Evolutionary conservation across 2,888 invertebrate species (phyloP).

Genomic region (Dolichopus griseipennis): DNA sequence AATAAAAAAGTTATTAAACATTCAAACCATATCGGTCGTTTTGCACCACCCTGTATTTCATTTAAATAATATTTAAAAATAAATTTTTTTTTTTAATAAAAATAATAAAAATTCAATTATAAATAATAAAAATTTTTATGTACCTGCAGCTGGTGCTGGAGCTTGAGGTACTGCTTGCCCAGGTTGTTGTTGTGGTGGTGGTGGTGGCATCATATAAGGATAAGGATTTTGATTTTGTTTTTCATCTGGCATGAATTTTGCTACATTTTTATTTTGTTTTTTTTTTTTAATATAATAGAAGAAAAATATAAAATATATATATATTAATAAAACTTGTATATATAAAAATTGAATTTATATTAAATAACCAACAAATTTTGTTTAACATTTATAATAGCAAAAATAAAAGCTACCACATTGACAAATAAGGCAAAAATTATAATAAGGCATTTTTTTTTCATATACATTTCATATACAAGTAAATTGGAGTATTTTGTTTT

Average conservation of each 20-base stretch:
- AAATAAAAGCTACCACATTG: background rate
- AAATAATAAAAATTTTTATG: background rate
- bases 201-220: slow-evolving; percentile 40
- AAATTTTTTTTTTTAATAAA: background rate
- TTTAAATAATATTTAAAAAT: background rate
- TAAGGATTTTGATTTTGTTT: slow-evolving; percentile 36
- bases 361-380: background rate
- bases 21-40: no score
- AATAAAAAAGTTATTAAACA: no score
- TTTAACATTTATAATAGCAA: background rate
- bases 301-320: background rate
- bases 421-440: background rate
- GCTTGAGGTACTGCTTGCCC: slow-evolving; percentile 45
- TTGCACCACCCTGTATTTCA: no score
- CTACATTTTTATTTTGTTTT: background rate
- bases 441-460: background rate
- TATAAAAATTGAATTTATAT: background rate
- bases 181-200: slow-evolving; percentile 45
- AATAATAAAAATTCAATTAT: background rate
- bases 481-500: background rate
- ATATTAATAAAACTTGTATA: background rate
- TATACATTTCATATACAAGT: background rate
- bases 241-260: slow-evolving; percentile 28
- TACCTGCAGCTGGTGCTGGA: slow-evolving; percentile 39
- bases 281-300: background rate